These are phyloP conservation scores for Silurus meridionalis DNA, from an alignment of 2,113 vertebrate genomes.

Conservation along the genomic window DNA sequence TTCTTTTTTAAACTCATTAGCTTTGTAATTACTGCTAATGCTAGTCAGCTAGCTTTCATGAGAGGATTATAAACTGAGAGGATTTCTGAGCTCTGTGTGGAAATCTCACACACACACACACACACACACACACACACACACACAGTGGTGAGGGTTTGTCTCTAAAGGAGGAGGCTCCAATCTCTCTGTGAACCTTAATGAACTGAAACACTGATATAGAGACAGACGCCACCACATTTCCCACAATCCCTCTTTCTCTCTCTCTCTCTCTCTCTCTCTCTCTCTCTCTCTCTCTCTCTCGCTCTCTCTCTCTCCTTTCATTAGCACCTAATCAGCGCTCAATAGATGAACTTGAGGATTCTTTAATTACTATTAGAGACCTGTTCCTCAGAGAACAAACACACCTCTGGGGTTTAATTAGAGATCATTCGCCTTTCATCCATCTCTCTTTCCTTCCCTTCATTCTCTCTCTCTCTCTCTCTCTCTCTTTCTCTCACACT, in stretches of 20 bases:
- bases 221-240: neutral
- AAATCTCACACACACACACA: neutral
- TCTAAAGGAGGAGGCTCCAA: slow-evolving; percentile 8
- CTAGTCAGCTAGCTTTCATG: neutral
- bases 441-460: neutral
- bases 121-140: neutral
- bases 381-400: slow-evolving; percentile 7
- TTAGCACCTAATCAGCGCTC: slow-evolving; percentile 28
- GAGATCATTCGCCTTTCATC: slow-evolving; percentile 1
- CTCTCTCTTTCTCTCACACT: neutral
- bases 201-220: slow-evolving; percentile 8
- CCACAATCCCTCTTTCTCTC: slow-evolving; percentile 20
- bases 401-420: slow-evolving; percentile 27
- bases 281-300: neutral
- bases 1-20: neutral
- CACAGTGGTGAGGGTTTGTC: neutral
- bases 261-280: too few relatives aligned
- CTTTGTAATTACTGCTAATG: neutral
- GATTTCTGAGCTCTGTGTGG: neutral
- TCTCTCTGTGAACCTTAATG: slow-evolving; percentile 30
- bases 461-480: neutral
- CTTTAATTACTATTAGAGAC: slow-evolving; percentile 32
- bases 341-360: slow-evolving; percentile 25
- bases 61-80: neutral
- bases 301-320: slow-evolving; percentile 8